Percentiles rank a stretch among this genome's conserved stretches.
Conservation (phyloP, 2,888 invertebrate species). For the Mechanitis mazaeus region DNA sequence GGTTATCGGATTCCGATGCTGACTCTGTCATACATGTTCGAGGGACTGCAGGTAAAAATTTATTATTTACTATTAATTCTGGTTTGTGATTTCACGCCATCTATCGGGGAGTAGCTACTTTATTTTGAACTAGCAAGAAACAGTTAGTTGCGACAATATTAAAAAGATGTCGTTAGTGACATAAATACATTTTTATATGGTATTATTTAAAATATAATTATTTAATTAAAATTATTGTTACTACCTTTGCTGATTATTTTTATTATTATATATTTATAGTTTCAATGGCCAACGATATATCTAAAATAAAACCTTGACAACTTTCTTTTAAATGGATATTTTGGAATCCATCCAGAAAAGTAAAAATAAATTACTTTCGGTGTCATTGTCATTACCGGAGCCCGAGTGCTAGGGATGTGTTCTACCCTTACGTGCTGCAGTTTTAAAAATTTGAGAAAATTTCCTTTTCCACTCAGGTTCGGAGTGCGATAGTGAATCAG, state of each 20-base stretch:
- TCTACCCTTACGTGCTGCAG: conserved; percentile 8
- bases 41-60: conserved; percentile 53
- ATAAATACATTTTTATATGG: neutral
- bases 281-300: too few species aligned
- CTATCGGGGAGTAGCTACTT: conserved; percentile 41
- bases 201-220: too few species aligned
- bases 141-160: conserved; percentile 21
- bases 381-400: conserved; percentile 70
- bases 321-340: conserved; percentile 5
- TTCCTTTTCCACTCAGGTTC: conserved; percentile 49
- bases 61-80: neutral
- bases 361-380: conserved; percentile 35
- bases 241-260: neutral
- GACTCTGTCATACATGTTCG: conserved; percentile 87
- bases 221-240: too few species aligned
- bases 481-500: conserved; percentile 81
- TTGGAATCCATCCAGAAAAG: conserved; percentile 52
- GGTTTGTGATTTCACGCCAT: conserved; percentile 40
- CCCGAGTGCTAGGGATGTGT: conserved; percentile 39
- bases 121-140: conserved; percentile 26
- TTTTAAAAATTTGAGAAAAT: conserved; percentile 30
- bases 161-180: conserved; percentile 27
- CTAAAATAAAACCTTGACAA: neutral
- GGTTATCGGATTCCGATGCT: conserved; percentile 85
- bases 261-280: neutral